A percentile compares a stretch with the other conserved stretches of the same genome.
phyloP scores from a whole-genome alignment of 2,888 invertebrate genomes.

The Nephrotoma guestfalica region DNA sequence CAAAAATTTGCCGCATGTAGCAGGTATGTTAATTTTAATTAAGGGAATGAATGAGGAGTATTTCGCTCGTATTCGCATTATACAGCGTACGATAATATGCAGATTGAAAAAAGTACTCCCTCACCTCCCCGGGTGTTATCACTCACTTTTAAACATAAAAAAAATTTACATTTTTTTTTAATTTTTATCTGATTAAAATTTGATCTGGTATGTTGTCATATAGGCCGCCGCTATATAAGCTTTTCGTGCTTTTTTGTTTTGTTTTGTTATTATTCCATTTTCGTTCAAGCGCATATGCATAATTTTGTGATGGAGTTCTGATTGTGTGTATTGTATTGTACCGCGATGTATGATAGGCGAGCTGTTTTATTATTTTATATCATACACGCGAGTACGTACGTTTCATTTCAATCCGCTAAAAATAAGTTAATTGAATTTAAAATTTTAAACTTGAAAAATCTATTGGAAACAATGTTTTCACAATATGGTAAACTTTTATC shows the following conservation, averaged over 20 bases:
- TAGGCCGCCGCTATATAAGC: not conserved
- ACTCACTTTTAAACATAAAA: too few species aligned
- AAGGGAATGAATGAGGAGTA: not conserved
- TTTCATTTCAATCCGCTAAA: not conserved
- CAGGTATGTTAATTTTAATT: not conserved
- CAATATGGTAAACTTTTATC: not conserved
- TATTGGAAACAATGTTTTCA: not conserved
- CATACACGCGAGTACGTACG: not conserved
- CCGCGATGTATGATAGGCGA: not conserved
- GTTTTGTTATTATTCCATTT: not conserved
- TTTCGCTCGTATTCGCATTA: not conserved
- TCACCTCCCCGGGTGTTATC: too few species aligned
- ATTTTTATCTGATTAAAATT: not conserved
- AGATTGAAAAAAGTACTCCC: too few species aligned
- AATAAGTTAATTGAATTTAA: not conserved
- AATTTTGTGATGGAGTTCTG: not conserved
- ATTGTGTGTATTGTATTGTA: not conserved
- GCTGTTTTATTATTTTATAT: not conserved
- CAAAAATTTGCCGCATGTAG: not conserved
- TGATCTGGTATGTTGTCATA: not conserved
- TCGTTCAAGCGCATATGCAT: not conserved
- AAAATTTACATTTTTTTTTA: not conserved
- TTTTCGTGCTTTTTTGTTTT: not conserved
- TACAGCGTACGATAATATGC: not conserved
- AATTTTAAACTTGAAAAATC: not conserved